Evolutionary conservation across 2,797 vertebrate genomes (phyloP).

Genomic region (Forpus xanthops): DNA sequence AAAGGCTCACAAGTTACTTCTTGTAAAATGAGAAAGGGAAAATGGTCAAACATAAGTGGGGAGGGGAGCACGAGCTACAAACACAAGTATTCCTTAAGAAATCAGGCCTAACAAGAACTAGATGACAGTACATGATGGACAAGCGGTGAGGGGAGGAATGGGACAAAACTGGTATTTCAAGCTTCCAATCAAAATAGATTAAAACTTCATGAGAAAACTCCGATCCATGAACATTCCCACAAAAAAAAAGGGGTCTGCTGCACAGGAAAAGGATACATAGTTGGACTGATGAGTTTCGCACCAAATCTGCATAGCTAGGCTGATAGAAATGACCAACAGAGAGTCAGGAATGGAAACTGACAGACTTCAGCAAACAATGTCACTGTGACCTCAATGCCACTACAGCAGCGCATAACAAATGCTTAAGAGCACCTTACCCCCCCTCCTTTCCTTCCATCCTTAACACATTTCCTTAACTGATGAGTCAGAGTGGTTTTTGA

Average conservation of each 20-base stretch:
- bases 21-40: background rate
- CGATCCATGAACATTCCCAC: background rate
- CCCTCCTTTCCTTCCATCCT: background rate
- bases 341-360: background rate
- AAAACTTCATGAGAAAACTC: background rate
- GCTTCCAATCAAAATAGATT: background rate
- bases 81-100: background rate
- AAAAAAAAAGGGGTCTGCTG: background rate
- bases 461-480: slow-evolving; percentile 14
- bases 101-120: background rate
- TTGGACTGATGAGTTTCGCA: background rate
- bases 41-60: background rate
- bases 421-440: background rate
- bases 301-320: background rate
- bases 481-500: background rate
- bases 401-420: background rate
- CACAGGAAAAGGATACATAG: background rate
- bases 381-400: background rate
- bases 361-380: slow-evolving; percentile 4
- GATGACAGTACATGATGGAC: background rate
- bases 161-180: background rate
- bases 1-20: background rate
- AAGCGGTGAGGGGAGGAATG: background rate
- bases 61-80: background rate
- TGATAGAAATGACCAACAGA: background rate